phyloP scores from a whole-genome alignment of 2,888 invertebrate species.

The Anthophora plumipes region DNA sequence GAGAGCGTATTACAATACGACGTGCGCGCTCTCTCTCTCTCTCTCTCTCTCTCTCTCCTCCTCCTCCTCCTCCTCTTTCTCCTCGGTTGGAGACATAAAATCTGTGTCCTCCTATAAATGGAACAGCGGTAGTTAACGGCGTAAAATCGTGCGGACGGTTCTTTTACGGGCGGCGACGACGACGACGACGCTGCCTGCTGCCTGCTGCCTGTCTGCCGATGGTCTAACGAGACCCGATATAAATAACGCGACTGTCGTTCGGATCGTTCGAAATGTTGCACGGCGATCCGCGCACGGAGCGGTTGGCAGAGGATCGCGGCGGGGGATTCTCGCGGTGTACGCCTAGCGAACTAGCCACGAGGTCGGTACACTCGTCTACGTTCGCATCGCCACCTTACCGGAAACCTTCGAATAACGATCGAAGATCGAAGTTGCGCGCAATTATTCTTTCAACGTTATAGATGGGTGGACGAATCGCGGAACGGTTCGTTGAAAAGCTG shows the following conservation, averaged over 20 bases:
- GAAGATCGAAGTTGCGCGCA: neutral
- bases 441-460: neutral
- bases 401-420: neutral
- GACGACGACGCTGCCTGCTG: neutral
- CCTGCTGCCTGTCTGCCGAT: neutral
- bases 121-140: slow-evolving; percentile 13
- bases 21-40: neutral
- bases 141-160: slow-evolving; percentile 9
- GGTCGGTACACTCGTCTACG: neutral
- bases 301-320: neutral
- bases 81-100: slow-evolving; percentile 16
- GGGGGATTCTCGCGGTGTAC: neutral
- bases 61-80: no score
- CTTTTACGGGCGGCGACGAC: neutral
- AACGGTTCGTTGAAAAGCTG: slow-evolving; percentile 51
- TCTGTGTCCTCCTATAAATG: slow-evolving; percentile 14
- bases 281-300: neutral
- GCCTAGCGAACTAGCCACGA: neutral
- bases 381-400: neutral
- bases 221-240: neutral
- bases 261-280: slow-evolving; percentile 19
- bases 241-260: slow-evolving; percentile 1
- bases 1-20: slow-evolving; percentile 12
- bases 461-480: neutral
- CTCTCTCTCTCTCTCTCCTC: no score